phyloP scores from a whole-genome alignment of 1,140 invertebrate species.

The Euwallacea similis region DNA sequence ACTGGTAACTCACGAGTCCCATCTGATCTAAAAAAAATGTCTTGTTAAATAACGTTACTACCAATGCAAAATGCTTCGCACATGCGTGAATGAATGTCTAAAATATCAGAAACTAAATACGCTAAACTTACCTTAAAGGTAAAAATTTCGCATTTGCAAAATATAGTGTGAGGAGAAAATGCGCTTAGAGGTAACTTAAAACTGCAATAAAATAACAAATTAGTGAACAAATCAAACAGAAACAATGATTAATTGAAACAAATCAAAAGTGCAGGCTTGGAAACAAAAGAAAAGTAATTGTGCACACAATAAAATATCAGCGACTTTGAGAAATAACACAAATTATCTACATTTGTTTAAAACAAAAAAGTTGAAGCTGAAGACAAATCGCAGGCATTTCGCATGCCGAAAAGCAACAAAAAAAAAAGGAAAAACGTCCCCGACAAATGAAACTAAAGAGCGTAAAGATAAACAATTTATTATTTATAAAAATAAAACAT shows the following conservation, averaged over 20 bases:
- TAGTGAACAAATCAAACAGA: conserved; percentile 46
- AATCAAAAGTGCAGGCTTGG: not conserved
- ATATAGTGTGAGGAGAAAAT: conserved; percentile 42
- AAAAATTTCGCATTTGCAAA: conserved; percentile 41
- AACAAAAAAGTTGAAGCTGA: too few species aligned
- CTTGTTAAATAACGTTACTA: not conserved
- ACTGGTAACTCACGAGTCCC: conserved; percentile 42
- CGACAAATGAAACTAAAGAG: conserved; percentile 2
- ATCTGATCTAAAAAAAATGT: conserved; percentile 36
- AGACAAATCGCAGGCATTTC: too few species aligned
- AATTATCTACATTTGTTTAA: too few species aligned
- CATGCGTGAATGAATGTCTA: too few species aligned
- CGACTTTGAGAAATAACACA: too few species aligned
- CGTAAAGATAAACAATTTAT: conserved; percentile 1
- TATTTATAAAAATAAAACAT: not conserved
- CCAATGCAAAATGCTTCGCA: too few species aligned
- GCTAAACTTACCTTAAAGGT: conserved; percentile 37
- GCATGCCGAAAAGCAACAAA: too few species aligned
- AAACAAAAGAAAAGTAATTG: not conserved
- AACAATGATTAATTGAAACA: conserved; percentile 23
- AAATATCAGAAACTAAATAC: too few species aligned
- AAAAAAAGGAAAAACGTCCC: not conserved
- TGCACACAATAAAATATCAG: not conserved
- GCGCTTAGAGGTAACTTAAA: conserved; percentile 55
- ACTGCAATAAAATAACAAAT: conserved; percentile 50